Percentiles rank a stretch among this genome's conserved stretches.
phyloP scores from a whole-genome alignment of 2,888 invertebrate genomes.

The Polymixis flavicincta region DNA sequence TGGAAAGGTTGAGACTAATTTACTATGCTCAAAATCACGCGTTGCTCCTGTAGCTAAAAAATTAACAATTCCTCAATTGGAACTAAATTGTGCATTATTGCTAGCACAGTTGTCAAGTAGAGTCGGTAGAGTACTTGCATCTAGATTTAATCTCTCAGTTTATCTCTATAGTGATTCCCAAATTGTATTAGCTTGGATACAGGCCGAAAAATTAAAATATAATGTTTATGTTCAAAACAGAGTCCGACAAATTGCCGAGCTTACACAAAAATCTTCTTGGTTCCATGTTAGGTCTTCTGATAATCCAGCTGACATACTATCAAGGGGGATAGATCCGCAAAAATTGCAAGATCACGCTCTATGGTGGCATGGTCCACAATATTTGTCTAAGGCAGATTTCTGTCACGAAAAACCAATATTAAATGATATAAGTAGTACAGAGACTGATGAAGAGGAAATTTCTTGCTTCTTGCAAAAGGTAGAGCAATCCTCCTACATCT shows the following conservation, averaged over 20 bases:
- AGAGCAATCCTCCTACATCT: not conserved
- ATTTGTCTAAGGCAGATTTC: not conserved
- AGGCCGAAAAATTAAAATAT: not conserved
- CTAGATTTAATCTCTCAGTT: not conserved
- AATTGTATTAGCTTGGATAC: conserved; percentile 3
- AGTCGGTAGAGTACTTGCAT: not conserved
- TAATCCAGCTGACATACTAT: not conserved
- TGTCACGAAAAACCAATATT: not conserved
- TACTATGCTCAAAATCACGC: not conserved
- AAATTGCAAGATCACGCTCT: not conserved
- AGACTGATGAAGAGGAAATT: not conserved
- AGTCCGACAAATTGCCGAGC: not conserved
- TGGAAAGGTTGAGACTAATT: conserved; percentile 4
- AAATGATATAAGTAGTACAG: not conserved
- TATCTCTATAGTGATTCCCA: conserved; percentile 1
- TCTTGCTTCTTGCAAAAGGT: not conserved
- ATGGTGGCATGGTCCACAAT: not conserved
- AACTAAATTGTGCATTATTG: conserved; percentile 1
- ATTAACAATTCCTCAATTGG: not conserved
- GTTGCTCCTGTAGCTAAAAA: not conserved
- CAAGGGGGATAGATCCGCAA: not conserved
- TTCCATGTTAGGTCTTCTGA: not conserved
- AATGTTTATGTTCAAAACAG: conserved; percentile 1
- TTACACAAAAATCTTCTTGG: not conserved
- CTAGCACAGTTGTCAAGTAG: not conserved